These are phyloP conservation scores for Psococerastis gibbosa DNA, from an alignment of 2,888 invertebrate genomes.

Conservation along the genomic window DNA sequence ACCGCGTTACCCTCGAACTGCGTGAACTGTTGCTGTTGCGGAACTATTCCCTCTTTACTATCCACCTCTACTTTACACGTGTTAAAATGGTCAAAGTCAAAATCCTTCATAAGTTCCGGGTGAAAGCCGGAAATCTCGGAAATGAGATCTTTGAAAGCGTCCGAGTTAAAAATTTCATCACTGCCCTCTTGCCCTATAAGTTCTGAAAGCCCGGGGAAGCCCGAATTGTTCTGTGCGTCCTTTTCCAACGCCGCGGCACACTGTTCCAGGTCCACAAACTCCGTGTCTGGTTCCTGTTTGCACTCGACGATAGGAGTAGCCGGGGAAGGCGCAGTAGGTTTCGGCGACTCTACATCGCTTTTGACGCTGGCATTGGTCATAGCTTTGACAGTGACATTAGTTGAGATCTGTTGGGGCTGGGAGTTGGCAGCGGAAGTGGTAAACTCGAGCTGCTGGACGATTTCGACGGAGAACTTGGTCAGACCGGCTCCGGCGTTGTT, in stretches of 20 bases:
- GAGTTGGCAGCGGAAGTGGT: constrained; percentile 73
- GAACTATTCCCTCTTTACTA: constrained; percentile 14
- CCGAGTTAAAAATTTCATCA: constrained; percentile 53
- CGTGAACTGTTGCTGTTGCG: constrained; percentile 13
- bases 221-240: constrained; percentile 51
- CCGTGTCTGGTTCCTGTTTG: constrained; percentile 48
- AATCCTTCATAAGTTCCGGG: constrained; percentile 65
- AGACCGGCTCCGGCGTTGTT: constrained; percentile 21
- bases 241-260: constrained; percentile 73
- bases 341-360: constrained; percentile 29
- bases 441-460: constrained; percentile 79
- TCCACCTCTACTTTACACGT: constrained; percentile 24
- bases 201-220: constrained; percentile 60
- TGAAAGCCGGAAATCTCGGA: constrained; percentile 68
- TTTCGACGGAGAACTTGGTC: constrained; percentile 78
- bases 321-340: constrained; percentile 15
- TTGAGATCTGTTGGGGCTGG: constrained; percentile 76
- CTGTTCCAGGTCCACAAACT: constrained; percentile 68
- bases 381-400: constrained; percentile 79
- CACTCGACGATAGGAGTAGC: constrained; percentile 42
- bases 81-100: constrained; percentile 42
- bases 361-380: constrained; percentile 47
- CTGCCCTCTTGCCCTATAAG: constrained; percentile 69
- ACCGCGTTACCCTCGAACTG: constrained; percentile 17
- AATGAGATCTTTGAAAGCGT: constrained; percentile 69